Evolutionary conservation across 2,888 invertebrate genomes (phyloP), one percentile per base, ranked within the genome.

Genomic region (Pandemis heparana): DNA sequence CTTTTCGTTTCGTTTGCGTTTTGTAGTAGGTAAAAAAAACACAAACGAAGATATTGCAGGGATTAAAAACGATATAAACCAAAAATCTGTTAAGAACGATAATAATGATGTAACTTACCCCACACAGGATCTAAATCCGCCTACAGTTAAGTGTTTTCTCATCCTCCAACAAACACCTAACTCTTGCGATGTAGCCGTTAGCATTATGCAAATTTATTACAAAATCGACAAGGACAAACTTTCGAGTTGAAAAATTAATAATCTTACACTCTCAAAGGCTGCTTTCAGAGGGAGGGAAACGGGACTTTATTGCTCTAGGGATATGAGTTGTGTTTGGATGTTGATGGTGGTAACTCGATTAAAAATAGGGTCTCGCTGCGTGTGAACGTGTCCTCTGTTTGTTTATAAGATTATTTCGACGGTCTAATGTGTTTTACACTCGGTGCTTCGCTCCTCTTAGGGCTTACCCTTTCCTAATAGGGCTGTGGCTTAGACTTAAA

Each of bases 371-470:
- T 79, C 76, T 76, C 77, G 75, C 72, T 77, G 75, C 76, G 76
- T 77, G 76, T 77, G 77, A 79, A 77, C 78, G 81, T 80, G 80
- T 78, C 71, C 81, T 67, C 81, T 81, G 84, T 85, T 85, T 85
- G 83, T 83, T 85, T 85, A 85, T 85, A 83, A 82, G 83, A 85
- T 85, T 83, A 83, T 80, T 82, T 82, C 83, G 82, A 83, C 82
- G 83, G 65, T 71, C 72, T 75, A 75, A 75, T 75, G 76, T 74
- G 69, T 71, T 67, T 76, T 75, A 75, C 75, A 72, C 69, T 69
- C 74, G 18, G 53, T 18, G 70, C 46, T 12, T 41, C 43, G 70
- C 43, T 74, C 65, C 74, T 65, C 70, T 70, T 74, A n/a, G 69
- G 16, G 51, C 63, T 46, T 67, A 38, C 53, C 60, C 67, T 38